Percentiles rank a stretch among this genome's conserved stretches.
Evolutionary conservation across 2,888 invertebrate species (phyloP).

Genomic region (Lepidonotus clava): DNA sequence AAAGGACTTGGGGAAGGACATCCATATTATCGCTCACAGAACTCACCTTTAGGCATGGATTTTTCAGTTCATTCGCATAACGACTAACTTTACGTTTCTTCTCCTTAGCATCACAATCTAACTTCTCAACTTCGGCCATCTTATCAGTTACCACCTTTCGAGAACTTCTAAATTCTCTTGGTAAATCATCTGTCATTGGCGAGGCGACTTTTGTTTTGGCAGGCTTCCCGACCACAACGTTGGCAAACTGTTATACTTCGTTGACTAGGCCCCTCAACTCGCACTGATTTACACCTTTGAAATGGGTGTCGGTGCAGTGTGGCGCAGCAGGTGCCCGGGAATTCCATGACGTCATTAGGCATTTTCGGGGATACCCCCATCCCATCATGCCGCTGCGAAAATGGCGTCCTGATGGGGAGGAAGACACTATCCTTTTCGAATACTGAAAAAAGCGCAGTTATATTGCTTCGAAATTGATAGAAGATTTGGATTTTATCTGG

Average conservation of each 20-base stretch:
- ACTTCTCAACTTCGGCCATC: background rate
- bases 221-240: too few relatives aligned
- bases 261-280: too few relatives aligned
- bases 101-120: background rate
- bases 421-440: background rate
- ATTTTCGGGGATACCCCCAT: slow-evolving; percentile 14
- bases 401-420: slow-evolving; percentile 56
- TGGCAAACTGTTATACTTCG: too few relatives aligned
- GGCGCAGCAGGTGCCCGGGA: background rate
- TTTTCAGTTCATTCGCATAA: slow-evolving; percentile 55
- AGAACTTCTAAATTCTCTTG: background rate
- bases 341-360: background rate
- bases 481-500: too few relatives aligned
- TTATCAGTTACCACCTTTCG: background rate
- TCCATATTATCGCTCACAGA: slow-evolving; percentile 28
- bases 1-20: background rate
- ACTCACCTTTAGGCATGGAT: slow-evolving; percentile 55
- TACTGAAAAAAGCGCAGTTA: too few relatives aligned
- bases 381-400: slow-evolving; percentile 26
- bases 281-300: too few relatives aligned
- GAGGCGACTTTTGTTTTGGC: too few relatives aligned
- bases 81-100: slow-evolving; percentile 39
- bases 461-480: too few relatives aligned
- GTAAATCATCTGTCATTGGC: slow-evolving; percentile 44
- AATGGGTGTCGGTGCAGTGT: too few relatives aligned